Evolutionary conservation across 2,888 invertebrate genomes (phyloP), one percentile per base, ranked within the genome.

Genomic region (Tachina lurida): DNA sequence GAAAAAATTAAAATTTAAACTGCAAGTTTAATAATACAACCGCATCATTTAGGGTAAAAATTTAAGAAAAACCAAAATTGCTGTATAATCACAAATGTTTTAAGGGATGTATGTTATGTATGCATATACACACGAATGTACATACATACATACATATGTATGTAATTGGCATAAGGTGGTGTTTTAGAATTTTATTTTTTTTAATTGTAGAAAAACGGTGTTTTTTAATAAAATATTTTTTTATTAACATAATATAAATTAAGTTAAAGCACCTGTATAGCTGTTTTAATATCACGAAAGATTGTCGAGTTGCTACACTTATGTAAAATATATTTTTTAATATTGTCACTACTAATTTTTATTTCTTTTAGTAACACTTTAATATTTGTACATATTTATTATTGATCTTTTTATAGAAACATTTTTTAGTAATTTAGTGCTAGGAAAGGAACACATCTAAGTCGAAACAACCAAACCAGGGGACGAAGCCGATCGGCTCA

Each of bases 251-350:
- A 49, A 74, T 31, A 62, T 31, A 74, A 76, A 82, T 75, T 75
- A 74, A 86, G 79, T 76, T 83, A 75, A 65, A 83, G 86, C 83
- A 83, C 82, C 82, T 86, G 86, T 74, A 60, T 74, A 71, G 43
- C 49, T 68, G 74, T 17, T 85, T 56, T 41, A 75, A 58, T 75
- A 68, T 67, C 74, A 77, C 84, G 68, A 81, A 39, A 47, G 73
- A 77, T 49, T 60, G 19, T 75, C 3, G 52, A 62, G 54, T 19
- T 41, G 62, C 74, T 73, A 76, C 76, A 83, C 75, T 83, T 86
- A 83, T 86, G 73, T 80, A 83, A 83, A 22, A 71, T 15, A 63
- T 17, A 43, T 49, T 63, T 31, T 60, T 12, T 45, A 17, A 60
- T 62, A 31, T 70, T 41, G 68, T 22, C 4, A 10, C 41, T 49